Percentiles rank a stretch among this genome's conserved stretches.
Conservation (phyloP, 2,113 vertebrate species). For the Willisornis vidua region DNA sequence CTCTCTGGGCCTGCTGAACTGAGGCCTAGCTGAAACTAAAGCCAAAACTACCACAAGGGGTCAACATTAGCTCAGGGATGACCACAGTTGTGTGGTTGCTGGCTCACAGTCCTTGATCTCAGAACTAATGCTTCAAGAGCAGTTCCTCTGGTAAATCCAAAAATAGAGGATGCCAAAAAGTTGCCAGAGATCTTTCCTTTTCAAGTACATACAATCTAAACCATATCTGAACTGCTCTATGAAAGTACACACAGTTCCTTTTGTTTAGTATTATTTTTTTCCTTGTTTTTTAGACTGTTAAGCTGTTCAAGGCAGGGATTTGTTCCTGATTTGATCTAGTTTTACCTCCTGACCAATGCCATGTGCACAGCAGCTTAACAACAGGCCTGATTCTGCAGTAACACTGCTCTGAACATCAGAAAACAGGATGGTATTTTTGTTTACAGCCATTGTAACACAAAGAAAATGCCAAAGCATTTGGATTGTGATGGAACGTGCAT, state of each 20-base stretch:
- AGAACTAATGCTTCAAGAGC: background rate
- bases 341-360: background rate
- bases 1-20: no score
- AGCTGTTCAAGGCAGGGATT: background rate
- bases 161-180: background rate
- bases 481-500: background rate
- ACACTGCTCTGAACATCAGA: background rate
- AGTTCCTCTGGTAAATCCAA: background rate
- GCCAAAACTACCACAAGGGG: background rate
- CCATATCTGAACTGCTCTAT: background rate
- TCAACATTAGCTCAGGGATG: background rate
- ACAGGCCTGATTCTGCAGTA: background rate
- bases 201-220: background rate
- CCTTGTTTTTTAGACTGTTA: background rate
- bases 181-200: background rate
- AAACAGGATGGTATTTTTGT: background rate
- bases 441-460: background rate
- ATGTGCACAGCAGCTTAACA: background rate
- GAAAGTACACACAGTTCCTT: background rate
- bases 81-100: accelerated
- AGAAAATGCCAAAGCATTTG: background rate
- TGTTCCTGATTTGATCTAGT: background rate
- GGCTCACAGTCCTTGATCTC: background rate
- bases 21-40: no score
- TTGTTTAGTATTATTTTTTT: background rate